Base-by-base conservation (phyloP, 2,888 invertebrate species). In the Gymnocheta viridis region DNA sequence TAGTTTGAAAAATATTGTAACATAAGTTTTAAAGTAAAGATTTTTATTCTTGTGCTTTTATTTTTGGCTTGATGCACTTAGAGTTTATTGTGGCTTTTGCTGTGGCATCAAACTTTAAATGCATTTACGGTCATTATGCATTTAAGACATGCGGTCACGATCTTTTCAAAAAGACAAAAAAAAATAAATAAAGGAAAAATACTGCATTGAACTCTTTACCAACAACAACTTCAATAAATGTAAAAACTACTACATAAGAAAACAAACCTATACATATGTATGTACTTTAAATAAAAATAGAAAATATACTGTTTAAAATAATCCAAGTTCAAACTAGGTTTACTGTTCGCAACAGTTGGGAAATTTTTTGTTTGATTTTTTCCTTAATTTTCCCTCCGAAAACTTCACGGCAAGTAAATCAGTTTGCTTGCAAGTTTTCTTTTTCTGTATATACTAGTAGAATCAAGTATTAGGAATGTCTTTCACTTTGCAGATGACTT, bases 101-200 rank as follows among this genome's bases (percentile, higher is more conserved):
- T 85, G 74, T 82, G 82, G 74, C 81, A 83, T 79, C 85, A 80
- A 84, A 84, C 81, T 84, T 84, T 81, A 84, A 82, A 82, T 85
- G 82, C 86, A 86, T 90, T 89, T 90, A 89, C 91, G 91, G 91
- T 91, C 91, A 91, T 91, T 91, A 91, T 91, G 91, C 91, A 91
- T 91, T 91, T 91, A 90, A 90, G 91, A 91, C 91, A 91, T 89
- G 91, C 91, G 91, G 91, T 91, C 91, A 91, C 91, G 91, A 91
- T 91, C 91, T 91, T 87, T 89, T 89, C 77, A 81, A 84, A 81
- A 84, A 72, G 35, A 44, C 19, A 12, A n/a, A 12, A 38, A 62
- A 38, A 51, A 19, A 58, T n/a, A n/a, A n/a, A n/a, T n/a, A 49
- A 51, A 22, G 19, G 0, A 44, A 51, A 80, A 67, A 73, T 81